Percentiles rank a stretch among this genome's conserved stretches.
These are phyloP conservation scores for Spicauda simplicius DNA, from an alignment of 2,888 invertebrate genomes.

Conservation along the genomic window DNA sequence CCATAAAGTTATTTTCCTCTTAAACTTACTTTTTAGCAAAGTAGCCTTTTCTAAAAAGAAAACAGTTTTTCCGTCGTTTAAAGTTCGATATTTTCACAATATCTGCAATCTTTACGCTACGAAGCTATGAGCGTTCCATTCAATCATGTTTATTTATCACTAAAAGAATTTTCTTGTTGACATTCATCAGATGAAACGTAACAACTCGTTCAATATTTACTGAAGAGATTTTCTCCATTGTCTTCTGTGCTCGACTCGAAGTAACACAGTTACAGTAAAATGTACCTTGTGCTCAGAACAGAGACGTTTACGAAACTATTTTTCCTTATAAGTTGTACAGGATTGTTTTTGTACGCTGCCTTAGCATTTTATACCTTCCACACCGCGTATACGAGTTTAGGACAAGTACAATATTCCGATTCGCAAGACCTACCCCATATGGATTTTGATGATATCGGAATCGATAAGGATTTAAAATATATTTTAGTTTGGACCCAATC, in stretches of 20 bases:
- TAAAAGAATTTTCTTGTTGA: slow-evolving; percentile 33
- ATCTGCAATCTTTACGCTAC: slow-evolving; percentile 30
- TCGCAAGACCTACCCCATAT: slow-evolving; percentile 39
- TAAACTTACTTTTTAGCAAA: too few relatives aligned
- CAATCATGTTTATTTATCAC: slow-evolving; percentile 50
- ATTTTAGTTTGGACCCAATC: slow-evolving; percentile 62
- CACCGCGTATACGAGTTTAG: slow-evolving; percentile 51
- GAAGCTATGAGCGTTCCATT: slow-evolving; percentile 18
- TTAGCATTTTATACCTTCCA: slow-evolving; percentile 69
- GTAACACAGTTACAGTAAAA: slow-evolving; percentile 45
- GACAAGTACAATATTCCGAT: slow-evolving; percentile 44
- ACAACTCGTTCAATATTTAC: slow-evolving; percentile 36
- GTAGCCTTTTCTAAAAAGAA: background rate
- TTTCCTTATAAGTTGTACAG: slow-evolving; percentile 64
- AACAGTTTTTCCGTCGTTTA: background rate
- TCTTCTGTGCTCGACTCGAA: slow-evolving; percentile 44
- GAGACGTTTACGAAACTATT: slow-evolving; percentile 67
- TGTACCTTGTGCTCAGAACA: slow-evolving; percentile 59
- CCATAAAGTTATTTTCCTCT: too few relatives aligned
- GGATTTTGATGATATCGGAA: slow-evolving; percentile 33
- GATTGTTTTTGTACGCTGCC: slow-evolving; percentile 61
- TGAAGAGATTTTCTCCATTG: slow-evolving; percentile 48
- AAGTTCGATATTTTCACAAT: background rate
- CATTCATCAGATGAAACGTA: slow-evolving; percentile 30
- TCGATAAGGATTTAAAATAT: slow-evolving; percentile 55